Evolutionary conservation across 2,888 invertebrate species (phyloP).

Genomic region (Ametastegia equiseti): DNA sequence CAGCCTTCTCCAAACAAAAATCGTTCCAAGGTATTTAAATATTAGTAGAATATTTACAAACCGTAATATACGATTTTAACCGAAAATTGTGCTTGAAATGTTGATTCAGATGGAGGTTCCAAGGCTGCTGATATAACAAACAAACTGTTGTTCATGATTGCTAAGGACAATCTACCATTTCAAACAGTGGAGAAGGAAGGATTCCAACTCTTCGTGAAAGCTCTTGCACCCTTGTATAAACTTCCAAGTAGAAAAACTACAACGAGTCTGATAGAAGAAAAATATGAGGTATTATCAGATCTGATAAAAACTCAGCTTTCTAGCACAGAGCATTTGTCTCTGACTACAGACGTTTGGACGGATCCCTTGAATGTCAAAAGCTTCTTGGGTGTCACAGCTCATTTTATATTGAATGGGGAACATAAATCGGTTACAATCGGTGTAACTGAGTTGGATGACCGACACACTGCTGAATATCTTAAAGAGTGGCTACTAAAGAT

Average conservation of each 20-base stretch:
- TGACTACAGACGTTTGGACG: constrained; percentile 53
- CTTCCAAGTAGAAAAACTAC: background rate
- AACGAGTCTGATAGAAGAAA: background rate
- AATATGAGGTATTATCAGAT: constrained; percentile 4
- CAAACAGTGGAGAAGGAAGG: background rate
- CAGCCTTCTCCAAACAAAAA: background rate
- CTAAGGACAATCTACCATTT: background rate
- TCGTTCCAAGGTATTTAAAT: constrained; percentile 1
- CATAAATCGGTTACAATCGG: constrained; percentile 53
- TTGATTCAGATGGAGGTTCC: background rate
- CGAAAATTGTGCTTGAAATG: background rate
- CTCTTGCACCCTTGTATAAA: background rate
- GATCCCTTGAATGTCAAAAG: constrained; percentile 49
- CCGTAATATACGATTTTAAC: background rate
- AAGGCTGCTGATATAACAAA: background rate
- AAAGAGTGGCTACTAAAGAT: constrained; percentile 48
- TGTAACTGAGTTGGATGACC: constrained; percentile 51
- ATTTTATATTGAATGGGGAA: constrained; percentile 44
- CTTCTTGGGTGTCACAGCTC: constrained; percentile 52
- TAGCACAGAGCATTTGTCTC: constrained; percentile 15
- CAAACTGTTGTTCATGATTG: background rate
- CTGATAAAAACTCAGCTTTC: background rate
- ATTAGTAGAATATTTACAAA: background rate
- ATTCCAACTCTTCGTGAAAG: background rate
- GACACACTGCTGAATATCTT: constrained; percentile 56